These are phyloP conservation scores for Bibio marci DNA, from an alignment of 2,888 invertebrate genomes.

Conservation along the genomic window DNA sequence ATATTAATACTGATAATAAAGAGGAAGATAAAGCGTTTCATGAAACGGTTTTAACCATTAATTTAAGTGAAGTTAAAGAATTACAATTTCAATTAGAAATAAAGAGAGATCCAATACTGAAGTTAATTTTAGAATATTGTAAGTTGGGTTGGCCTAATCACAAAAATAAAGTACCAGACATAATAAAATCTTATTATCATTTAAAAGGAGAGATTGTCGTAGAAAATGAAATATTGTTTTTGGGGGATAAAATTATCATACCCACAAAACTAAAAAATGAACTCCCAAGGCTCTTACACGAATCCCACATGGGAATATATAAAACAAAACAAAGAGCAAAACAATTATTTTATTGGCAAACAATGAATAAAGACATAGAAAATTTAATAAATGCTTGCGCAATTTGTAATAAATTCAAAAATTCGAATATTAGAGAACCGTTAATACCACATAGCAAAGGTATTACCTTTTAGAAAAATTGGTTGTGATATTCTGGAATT, in stretches of 20 bases:
- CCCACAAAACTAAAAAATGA: conserved; percentile 10
- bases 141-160: conserved; percentile 11
- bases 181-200: conserved; percentile 4
- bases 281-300: conserved; percentile 15
- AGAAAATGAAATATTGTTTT: conserved; percentile 8
- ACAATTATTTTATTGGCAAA: conserved; percentile 18
- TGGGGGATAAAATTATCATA: conserved; percentile 9
- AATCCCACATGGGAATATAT: conserved; percentile 17
- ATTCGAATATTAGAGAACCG: no score
- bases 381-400: not conserved
- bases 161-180: conserved; percentile 6
- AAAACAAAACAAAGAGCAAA: conserved; percentile 16
- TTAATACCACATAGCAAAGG: no score
- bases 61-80: conserved; percentile 7
- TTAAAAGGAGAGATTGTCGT: not conserved
- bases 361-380: conserved; percentile 16
- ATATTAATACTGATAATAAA: conserved; percentile 9
- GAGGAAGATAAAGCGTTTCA: conserved; percentile 6
- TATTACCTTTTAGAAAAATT: no score
- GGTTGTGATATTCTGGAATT: no score
- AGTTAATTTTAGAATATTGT: not conserved
- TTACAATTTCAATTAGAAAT: conserved; percentile 1
- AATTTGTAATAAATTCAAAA: no score
- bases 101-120: conserved; percentile 4
- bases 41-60: conserved; percentile 9